A percentile compares a stretch with the other conserved stretches of the same genome.
Evolutionary conservation across 2,113 vertebrate genomes (phyloP).

Genomic region (Bambusicola thoracicus): DNA sequence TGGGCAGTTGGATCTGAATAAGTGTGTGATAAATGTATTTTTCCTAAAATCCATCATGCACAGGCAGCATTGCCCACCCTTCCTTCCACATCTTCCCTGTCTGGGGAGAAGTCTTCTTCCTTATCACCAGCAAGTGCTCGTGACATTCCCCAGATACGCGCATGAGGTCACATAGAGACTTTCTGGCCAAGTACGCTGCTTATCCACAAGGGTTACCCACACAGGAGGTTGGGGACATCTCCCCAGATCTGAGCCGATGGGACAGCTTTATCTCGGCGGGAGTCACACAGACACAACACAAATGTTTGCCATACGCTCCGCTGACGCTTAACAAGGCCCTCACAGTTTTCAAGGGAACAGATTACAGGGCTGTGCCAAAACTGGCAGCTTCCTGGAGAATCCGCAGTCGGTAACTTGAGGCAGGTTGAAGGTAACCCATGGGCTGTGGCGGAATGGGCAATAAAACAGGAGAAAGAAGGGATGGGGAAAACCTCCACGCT

Average conservation of each 20-base stretch:
- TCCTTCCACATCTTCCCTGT: conserved; percentile 31
- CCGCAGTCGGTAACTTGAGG: not conserved
- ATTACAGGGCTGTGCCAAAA: conserved; percentile 67
- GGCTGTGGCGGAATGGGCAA: not conserved
- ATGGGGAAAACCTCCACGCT: not conserved
- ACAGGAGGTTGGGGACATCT: conserved; percentile 57
- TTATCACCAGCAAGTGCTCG: conserved; percentile 28
- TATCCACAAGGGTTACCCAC: not conserved
- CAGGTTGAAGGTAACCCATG: conserved; percentile 1
- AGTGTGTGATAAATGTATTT: not conserved
- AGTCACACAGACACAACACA: conserved; percentile 65
- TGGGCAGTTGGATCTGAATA: not conserved
- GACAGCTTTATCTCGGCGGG: conserved; percentile 69
- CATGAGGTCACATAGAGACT: conserved; percentile 22
- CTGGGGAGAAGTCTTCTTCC: not conserved
- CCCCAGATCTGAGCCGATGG: conserved; percentile 51
- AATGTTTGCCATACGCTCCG: conserved; percentile 48
- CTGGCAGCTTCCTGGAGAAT: conserved; percentile 73
- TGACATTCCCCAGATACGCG: conserved; percentile 41
- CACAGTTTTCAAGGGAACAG: conserved; percentile 68
- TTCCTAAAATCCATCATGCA: not conserved
- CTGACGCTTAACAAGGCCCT: conserved; percentile 65
- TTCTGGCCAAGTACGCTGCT: not conserved
- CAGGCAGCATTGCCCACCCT: conserved; percentile 4
- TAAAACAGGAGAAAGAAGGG: conserved; percentile 2